phyloP scores from a whole-genome alignment of 2,888 invertebrate species.

The Drosophila fulvimacula region DNA sequence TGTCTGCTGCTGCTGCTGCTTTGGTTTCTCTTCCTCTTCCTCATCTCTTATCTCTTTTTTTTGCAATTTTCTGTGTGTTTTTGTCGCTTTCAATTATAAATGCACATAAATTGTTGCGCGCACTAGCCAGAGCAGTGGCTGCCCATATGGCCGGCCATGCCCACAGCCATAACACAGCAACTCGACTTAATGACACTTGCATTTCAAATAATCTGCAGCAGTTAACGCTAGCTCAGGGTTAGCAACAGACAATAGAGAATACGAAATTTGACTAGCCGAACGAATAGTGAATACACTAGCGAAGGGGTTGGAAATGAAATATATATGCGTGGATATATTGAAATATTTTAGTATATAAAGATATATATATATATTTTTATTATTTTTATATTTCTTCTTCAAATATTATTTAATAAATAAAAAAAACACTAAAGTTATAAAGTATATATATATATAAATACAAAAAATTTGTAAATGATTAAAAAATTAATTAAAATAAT shows the following conservation, averaged over 20 bases:
- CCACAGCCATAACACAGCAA: slow-evolving; percentile 25
- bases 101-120: slow-evolving; percentile 76
- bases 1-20: slow-evolving; percentile 18
- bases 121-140: slow-evolving; percentile 12
- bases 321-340: too few species aligned
- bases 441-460: too few species aligned
- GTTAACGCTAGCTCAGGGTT: slow-evolving; percentile 8
- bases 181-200: slow-evolving; percentile 70
- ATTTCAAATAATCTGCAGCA: slow-evolving; percentile 67
- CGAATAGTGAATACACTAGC: background rate
- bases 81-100: slow-evolving; percentile 77
- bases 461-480: too few species aligned
- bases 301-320: background rate
- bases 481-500: too few species aligned
- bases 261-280: background rate
- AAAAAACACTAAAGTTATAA: too few species aligned
- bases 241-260: background rate
- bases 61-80: slow-evolving; percentile 20
- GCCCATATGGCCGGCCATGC: slow-evolving; percentile 42
- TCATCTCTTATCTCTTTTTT: slow-evolving; percentile 4
- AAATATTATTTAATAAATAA: too few species aligned
- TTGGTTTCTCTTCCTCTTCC: background rate
- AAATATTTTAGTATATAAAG: too few species aligned
- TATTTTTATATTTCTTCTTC: too few species aligned
- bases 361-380: too few species aligned